These are phyloP conservation scores for Cassiopea andromeda DNA, from an alignment of 30 jellyfish, hydroid and myxozoan genomes.

Conservation along the genomic window DNA sequence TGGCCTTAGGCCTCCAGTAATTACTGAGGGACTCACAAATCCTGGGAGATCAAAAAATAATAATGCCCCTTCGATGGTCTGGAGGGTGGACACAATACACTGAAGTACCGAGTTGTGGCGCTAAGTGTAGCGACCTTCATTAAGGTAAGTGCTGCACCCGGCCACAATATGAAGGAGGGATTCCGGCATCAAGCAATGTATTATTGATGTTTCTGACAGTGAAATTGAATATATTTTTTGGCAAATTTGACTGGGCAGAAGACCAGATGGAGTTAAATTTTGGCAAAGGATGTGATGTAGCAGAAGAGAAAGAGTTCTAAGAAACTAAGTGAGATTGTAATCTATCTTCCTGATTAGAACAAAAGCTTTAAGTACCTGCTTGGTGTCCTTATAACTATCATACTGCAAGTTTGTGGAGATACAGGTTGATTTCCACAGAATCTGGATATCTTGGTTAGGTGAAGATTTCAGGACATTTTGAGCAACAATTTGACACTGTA, in stretches of 20 bases:
- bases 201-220: conserved; percentile 19
- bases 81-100: not conserved
- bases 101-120: conserved; percentile 2
- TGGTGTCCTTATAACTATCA: conserved; percentile 28
- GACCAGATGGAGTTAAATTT: conserved; percentile 6
- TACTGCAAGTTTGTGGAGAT: conserved; percentile 9
- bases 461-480: conserved; percentile 15
- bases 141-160: not conserved
- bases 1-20: no score
- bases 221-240: conserved; percentile 14
- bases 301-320: conserved; percentile 12
- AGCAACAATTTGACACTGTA: conserved; percentile 35
- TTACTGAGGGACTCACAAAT: no score
- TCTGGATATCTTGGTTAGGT: conserved; percentile 1
- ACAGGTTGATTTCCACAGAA: conserved; percentile 46
- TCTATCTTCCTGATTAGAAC: conserved; percentile 5
- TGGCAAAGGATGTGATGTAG: not conserved
- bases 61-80: no score
- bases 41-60: no score
- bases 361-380: conserved; percentile 22
- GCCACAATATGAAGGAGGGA: conserved; percentile 38
- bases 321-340: not conserved
- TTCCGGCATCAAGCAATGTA: conserved; percentile 33
- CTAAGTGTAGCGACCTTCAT: conserved; percentile 12
- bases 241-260: conserved; percentile 10